Evolutionary conservation across 2,113 vertebrate species (phyloP).

Genomic region (Thunnus thynnus): DNA sequence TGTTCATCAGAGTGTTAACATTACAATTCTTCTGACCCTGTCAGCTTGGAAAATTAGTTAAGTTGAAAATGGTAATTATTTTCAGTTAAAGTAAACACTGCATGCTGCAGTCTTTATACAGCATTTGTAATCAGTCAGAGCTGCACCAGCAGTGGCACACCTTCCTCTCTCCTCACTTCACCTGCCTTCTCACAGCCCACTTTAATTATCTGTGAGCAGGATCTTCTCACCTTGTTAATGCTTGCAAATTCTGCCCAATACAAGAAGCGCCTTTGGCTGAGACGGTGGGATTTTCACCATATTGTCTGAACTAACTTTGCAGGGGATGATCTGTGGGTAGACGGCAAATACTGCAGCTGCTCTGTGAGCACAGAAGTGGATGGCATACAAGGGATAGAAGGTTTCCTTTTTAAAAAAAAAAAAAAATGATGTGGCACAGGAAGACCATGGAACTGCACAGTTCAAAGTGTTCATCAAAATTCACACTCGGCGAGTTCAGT

Average conservation of each 20-base stretch:
- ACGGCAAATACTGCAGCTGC: conserved; percentile 53
- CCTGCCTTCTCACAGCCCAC: conserved; percentile 39
- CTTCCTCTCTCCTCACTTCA: conserved; percentile 41
- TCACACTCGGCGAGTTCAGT: conserved; percentile 48
- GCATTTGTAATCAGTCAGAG: conserved; percentile 23
- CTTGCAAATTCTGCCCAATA: conserved; percentile 51
- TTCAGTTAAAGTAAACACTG: conserved; percentile 2
- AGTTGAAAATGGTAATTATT: conserved; percentile 45
- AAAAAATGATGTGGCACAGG: conserved; percentile 47
- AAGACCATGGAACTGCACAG: conserved; percentile 42
- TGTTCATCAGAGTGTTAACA: conserved; percentile 23
- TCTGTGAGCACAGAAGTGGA: conserved; percentile 47
- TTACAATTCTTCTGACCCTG: conserved; percentile 2
- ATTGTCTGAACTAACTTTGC: conserved; percentile 61
- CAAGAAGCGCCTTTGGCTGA: conserved; percentile 58
- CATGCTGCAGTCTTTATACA: background rate
- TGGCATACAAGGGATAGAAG: conserved; percentile 31
- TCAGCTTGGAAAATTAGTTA: conserved; percentile 31
- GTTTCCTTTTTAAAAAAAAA: background rate
- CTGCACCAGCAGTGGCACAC: conserved; percentile 11
- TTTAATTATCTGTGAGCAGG: conserved; percentile 64
- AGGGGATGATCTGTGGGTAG: conserved; percentile 65
- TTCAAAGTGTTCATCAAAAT: conserved; percentile 73
- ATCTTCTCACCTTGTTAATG: conserved; percentile 67
- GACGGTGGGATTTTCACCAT: conserved; percentile 59